phyloP scores from a whole-genome alignment of 1,140 invertebrate species.

The Hypsibius dujardini region DNA sequence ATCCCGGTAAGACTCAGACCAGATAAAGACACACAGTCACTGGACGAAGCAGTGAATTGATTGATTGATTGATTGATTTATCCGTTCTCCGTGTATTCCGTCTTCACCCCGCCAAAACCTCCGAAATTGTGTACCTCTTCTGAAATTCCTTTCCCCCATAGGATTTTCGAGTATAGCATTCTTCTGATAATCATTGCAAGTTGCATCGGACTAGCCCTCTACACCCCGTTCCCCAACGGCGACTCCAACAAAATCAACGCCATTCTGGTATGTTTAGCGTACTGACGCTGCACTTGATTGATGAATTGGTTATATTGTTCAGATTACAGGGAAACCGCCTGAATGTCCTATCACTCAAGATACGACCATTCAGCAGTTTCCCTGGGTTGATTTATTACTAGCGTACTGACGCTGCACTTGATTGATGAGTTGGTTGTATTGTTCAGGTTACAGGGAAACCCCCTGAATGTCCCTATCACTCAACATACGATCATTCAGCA shows the following conservation, averaged over 20 bases:
- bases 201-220: conserved; percentile 34
- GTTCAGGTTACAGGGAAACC: background rate
- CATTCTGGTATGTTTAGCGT: conserved; percentile 31
- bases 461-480: background rate
- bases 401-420: background rate
- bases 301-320: background rate
- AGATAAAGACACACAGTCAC: too few species aligned
- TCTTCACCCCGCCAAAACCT: too few species aligned
- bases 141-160: too few species aligned
- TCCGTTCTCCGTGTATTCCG: too few species aligned
- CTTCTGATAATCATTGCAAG: conserved; percentile 32
- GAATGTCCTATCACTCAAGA: background rate
- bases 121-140: too few species aligned
- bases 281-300: background rate
- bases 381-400: too few species aligned
- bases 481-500: too few species aligned
- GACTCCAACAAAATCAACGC: conserved; percentile 34
- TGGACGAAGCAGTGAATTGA: too few species aligned
- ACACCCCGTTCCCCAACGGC: conserved; percentile 33
- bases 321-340: background rate
- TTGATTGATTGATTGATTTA: too few species aligned
- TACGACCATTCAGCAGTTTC: too few species aligned
- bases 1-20: too few species aligned
- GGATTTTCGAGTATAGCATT: too few species aligned
- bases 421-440: background rate